A percentile compares a stretch with the other conserved stretches of the same genome.
Evolutionary conservation across 2,888 invertebrate species (phyloP).

Genomic region (Drosophila anomalata): DNA sequence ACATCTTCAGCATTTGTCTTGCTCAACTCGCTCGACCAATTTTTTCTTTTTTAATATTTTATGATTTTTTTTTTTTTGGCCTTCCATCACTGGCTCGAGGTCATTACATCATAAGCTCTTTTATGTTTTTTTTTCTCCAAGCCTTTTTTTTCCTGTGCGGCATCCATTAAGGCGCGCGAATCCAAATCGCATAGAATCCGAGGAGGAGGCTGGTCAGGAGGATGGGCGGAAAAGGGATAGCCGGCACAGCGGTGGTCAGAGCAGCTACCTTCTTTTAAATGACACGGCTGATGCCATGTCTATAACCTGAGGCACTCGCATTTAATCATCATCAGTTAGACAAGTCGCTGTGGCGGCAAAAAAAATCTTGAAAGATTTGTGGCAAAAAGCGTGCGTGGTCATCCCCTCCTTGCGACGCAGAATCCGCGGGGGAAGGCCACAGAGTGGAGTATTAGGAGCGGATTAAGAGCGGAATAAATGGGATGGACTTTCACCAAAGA

Average conservation of each 20-base stretch:
- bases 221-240: not conserved
- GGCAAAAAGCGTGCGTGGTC: conserved; percentile 73
- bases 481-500: conserved; percentile 48
- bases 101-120: conserved; percentile 78
- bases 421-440: conserved; percentile 31
- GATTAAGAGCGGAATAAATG: conserved; percentile 50
- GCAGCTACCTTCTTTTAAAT: conserved; percentile 78
- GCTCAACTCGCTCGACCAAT: conserved; percentile 63
- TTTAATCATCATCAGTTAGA: conserved; percentile 82
- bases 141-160: conserved; percentile 44
- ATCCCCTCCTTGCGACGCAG: conserved; percentile 44
- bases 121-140: conserved; percentile 29
- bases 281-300: conserved; percentile 81
- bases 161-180: conserved; percentile 76
- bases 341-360: conserved; percentile 58
- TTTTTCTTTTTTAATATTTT: conserved; percentile 28
- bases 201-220: not conserved
- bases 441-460: conserved; percentile 54
- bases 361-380: conserved; percentile 72
- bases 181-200: conserved; percentile 60
- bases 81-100: conserved; percentile 52
- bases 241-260: conserved; percentile 48
- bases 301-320: conserved; percentile 81
- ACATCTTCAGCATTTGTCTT: conserved; percentile 77
- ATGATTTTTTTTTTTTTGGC: conserved; percentile 24